Evolutionary conservation across 92 coral and sea anemone species (phyloP), one percentile per base, ranked within the genome.

Genomic region (Paragorgia papillata): DNA sequence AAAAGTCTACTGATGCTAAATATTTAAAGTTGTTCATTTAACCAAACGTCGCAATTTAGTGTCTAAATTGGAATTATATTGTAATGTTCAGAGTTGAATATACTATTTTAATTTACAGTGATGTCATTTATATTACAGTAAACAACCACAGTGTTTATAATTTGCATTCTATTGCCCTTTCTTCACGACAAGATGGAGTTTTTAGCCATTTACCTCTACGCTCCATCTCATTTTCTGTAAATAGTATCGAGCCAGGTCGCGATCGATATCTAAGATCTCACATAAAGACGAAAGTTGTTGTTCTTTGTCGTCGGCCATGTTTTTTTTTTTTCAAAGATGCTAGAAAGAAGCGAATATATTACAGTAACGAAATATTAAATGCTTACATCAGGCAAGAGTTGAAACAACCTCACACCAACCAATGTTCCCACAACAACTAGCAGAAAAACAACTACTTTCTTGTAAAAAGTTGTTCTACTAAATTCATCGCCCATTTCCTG

Each of bases 221-320:
- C 64, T 71, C 78, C 78, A 71, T 13, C 78, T 35, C 29, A 27
- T 53, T 34, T 57, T 71, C 37, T 71, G 57, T 71, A 71, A 71
- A 55, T 71, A 71, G 34, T 71, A 71, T 27, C 78, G 57, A 37
- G 78, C 78, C 78, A 71, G 26, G 7, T 71, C 78, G 18, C 34
- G 65, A 22, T 71, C 78, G 43, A 71, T 53, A 55, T 71, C 54
- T 18, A 71, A 55, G 19, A 71, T 33, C 58, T 55, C 64, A 20
- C 29, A 7, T 28, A 71, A 44, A 18, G 78, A 53, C 1, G 51
- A 18, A 54, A 71, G 65, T 19, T 39, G 27, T 19, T 71, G 32
- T 18, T 71, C 78, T 33, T 71, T 71, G 18, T 31, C 35, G 31
- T 68, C 60, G 0, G 75, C 58, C 59, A 46, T 49, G 51, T 40